phyloP scores from a whole-genome alignment of 2,888 invertebrate species.

The Archaeoteleia sp. region DNA sequence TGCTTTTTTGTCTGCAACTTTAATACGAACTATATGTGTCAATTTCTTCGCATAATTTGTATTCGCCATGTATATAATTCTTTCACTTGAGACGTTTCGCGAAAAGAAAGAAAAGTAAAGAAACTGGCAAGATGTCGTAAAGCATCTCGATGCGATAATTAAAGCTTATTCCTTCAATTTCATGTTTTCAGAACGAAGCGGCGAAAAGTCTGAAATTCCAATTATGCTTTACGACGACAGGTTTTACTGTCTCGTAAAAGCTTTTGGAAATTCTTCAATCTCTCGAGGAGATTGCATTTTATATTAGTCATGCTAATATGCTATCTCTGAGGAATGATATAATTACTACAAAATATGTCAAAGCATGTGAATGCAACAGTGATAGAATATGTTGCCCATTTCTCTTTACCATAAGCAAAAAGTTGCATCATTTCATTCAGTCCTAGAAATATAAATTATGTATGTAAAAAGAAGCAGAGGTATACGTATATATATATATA shows the following conservation, averaged over 20 bases:
- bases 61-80: too few relatives aligned
- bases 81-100: too few relatives aligned
- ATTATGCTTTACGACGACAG: slow-evolving; percentile 34
- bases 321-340: slow-evolving; percentile 18
- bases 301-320: slow-evolving; percentile 24
- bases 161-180: slow-evolving; percentile 17
- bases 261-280: slow-evolving; percentile 13
- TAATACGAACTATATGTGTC: too few relatives aligned
- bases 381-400: too few relatives aligned
- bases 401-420: too few relatives aligned
- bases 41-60: too few relatives aligned
- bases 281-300: slow-evolving; percentile 14
- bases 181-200: slow-evolving; percentile 8
- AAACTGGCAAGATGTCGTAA: slow-evolving; percentile 3
- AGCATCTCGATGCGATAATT: slow-evolving; percentile 18
- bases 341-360: neutral
- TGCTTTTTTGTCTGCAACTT: too few relatives aligned
- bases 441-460: too few relatives aligned
- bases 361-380: too few relatives aligned
- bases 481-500: too few relatives aligned
- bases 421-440: too few relatives aligned
- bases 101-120: neutral
- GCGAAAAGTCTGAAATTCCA: slow-evolving; percentile 12
- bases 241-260: slow-evolving; percentile 34
- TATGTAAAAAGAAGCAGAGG: too few relatives aligned